A percentile compares a stretch with the other conserved stretches of the same genome.
Evolutionary conservation across 2,797 vertebrate species (phyloP).

Genomic region (Phataginus tricuspis): DNA sequence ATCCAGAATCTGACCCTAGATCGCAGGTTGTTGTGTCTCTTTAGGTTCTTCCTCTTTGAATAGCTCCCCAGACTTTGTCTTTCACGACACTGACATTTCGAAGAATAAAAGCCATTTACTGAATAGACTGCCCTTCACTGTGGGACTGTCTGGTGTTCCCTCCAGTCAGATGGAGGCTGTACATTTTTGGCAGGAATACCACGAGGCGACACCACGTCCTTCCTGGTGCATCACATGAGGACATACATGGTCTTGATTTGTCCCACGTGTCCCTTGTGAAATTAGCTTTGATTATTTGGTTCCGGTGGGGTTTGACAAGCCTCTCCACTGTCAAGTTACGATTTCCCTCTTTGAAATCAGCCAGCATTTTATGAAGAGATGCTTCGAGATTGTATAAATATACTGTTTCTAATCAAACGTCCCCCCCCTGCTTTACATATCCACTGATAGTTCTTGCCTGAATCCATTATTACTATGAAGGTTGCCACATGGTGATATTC

Average conservation of each 20-base stretch:
- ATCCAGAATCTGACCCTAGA: slow-evolving; percentile 10
- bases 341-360: slow-evolving; percentile 32
- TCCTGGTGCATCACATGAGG: background rate
- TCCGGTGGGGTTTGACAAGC: background rate
- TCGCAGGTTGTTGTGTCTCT: background rate
- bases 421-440: background rate
- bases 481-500: background rate
- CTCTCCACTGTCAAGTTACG: background rate
- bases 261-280: background rate
- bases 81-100: background rate
- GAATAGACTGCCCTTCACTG: background rate
- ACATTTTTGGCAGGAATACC: background rate
- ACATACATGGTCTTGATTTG: background rate
- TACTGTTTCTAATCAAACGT: background rate
- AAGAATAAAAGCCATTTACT: background rate
- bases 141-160: background rate
- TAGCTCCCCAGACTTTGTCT: background rate
- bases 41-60: background rate
- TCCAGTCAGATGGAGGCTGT: background rate
- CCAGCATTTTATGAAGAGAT: background rate
- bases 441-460: background rate
- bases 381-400: background rate
- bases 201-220: background rate
- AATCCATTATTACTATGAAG: background rate
- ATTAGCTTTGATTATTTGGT: background rate